These are phyloP conservation scores for Pogona vitticeps DNA, from an alignment of 2,113 vertebrate species.

Conservation along the genomic window DNA sequence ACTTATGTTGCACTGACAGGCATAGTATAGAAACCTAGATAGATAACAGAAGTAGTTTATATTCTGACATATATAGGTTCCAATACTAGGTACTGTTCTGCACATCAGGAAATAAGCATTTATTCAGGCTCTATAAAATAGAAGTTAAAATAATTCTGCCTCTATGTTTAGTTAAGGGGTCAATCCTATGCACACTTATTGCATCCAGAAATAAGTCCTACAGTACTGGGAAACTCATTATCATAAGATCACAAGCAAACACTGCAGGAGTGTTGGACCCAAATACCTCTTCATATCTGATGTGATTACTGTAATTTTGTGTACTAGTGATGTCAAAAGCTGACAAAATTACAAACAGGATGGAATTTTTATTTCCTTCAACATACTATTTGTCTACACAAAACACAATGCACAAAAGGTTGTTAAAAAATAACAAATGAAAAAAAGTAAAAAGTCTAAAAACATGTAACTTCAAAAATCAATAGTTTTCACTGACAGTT, in stretches of 20 bases:
- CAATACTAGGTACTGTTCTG: not conserved
- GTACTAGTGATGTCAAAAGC: not conserved
- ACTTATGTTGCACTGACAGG: constrained; percentile 36
- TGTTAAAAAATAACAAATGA: no score
- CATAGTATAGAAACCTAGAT: not conserved
- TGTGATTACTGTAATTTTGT: not conserved
- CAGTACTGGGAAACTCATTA: not conserved
- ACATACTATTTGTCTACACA: not conserved
- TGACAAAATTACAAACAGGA: not conserved
- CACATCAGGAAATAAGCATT: constrained; percentile 15
- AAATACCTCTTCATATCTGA: not conserved
- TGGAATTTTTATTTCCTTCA: not conserved
- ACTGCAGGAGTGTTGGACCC: not conserved
- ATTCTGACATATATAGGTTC: not conserved
- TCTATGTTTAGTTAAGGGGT: not conserved
- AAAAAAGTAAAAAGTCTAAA: no score
- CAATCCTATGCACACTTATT: not conserved
- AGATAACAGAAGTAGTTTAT: not conserved
- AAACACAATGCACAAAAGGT: not conserved
- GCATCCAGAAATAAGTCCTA: not conserved
- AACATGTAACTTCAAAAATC: no score
- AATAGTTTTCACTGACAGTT: not conserved
- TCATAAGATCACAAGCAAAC: not conserved
- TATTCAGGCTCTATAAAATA: not conserved
- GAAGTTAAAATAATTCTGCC: not conserved